Base-by-base conservation (phyloP, 2,113 vertebrate species). In the Calidris pygmaea region DNA sequence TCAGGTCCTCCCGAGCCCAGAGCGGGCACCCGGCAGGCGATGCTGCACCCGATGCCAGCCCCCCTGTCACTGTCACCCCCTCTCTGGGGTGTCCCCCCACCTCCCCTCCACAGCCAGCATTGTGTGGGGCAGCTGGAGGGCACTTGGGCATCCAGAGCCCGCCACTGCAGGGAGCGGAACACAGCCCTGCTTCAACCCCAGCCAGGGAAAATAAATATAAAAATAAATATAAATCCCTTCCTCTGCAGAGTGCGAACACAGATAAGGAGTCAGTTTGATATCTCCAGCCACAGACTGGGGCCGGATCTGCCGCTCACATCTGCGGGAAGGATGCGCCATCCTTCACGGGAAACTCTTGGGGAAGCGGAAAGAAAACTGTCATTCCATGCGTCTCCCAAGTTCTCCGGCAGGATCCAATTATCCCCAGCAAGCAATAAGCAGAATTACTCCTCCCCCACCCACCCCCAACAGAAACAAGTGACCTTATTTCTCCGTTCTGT, bases 1-100 rank as follows among this genome's bases (percentile, higher is more conserved):
- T 8, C 20, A 10, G 77, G 27, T 21, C n/a, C 19, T 26, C 7
- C 3, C 0, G 5, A 19, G 82, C 41, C 23, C 66, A 12, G 45
- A 53, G 59, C 1, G 0, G 34, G 56, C 3, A 6, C 43, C 34
- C 1, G 2, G 72, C 62, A 4, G 63, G 22, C 3, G 0, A 11
- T 3, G 71, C 60, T 55, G 71, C n/a, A 18, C 37, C 70, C 29
- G 2, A 32, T 0, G 32, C 39, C 87, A 52, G 41, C 58, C 30
- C 16, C 45, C 10, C 7, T 8, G 13, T 17, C 48, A 8, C 8
- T 12, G 10, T 21, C 43, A 20, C 12, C 35, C 37, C 21, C 3
- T 45, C 14, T 18, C 21, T 6, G 0, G 45, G 20, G 18, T 32
- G 24, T 32, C 39, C 23, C 50, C 56, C 29, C 27, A 4, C 5